Evolutionary conservation across 2,113 vertebrate species (phyloP).

Genomic region (Thamnophis sirtalis): DNA sequence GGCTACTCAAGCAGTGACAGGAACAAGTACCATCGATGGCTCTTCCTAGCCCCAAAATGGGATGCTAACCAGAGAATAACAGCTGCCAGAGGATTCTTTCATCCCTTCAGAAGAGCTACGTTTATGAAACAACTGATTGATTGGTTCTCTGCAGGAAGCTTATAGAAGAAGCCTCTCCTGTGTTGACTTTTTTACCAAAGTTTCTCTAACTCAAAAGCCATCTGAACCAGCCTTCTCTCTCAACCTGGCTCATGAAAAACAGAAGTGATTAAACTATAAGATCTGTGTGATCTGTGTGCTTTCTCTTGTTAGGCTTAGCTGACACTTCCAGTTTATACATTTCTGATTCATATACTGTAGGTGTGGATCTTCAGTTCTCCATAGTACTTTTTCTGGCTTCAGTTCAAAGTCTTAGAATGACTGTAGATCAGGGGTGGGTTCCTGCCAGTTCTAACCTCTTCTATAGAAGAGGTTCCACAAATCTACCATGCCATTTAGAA

Average conservation of each 20-base stretch:
- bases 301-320: background rate
- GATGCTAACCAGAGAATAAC: background rate
- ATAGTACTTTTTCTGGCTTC: background rate
- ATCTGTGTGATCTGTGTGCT: background rate
- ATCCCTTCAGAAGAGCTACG: background rate
- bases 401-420: background rate
- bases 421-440: no score
- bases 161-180: background rate
- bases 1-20: conserved; percentile 78
- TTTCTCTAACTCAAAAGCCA: background rate
- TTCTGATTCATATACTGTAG: background rate
- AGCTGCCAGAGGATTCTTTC: background rate
- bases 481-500: no score
- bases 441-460: no score
- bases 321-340: background rate
- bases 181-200: background rate
- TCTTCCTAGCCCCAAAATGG: conserved; percentile 49
- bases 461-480: no score
- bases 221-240: background rate
- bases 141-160: background rate
- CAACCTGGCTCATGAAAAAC: background rate
- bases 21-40: conserved; percentile 40
- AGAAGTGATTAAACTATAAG: background rate
- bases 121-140: background rate
- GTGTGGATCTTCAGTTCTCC: background rate